Base-by-base conservation (phyloP, 2,113 vertebrate genomes). In the Bothrops jararaca region DNA sequence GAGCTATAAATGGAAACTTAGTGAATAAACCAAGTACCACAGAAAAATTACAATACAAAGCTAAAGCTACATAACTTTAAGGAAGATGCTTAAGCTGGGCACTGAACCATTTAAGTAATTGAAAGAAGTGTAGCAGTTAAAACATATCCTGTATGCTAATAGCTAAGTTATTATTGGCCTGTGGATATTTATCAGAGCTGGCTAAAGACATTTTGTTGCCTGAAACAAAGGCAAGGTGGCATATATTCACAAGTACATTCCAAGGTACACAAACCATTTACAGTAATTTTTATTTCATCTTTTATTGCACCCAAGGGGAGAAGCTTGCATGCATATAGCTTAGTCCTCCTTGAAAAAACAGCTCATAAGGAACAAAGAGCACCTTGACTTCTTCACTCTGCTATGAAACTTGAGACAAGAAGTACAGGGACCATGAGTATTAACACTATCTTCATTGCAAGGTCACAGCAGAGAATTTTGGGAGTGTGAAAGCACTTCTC, bases 1-100 rank as follows among this genome's bases (percentile, higher is more conserved):
- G 91, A 91, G 54, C 85, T 60, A 42, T 86, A 91, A 91, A 91
- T 60, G 91, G 26, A 86, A 13, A 50, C 42, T 86, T 50, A 24
- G 85, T 60, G 91, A 86, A 60, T 60, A 58, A 91, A 91, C 53
- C 5, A 26, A n/a, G 53, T 42, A 20, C 29, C 60, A 86, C 29
- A 48, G 64, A 64, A 50, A 87, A 29, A 64, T 45, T 26, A 87
- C 56, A 58, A 56, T 23, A 50, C 53, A 60, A 86, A 60, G 15
- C 29, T 23, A 45, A 34, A 87, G 4, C 85, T 52, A 11, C 34
- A 29, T 29, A 91, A 57, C 52, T 57, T 91, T 39, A 10, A 89
- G n/a, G n/a, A 22, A 12, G 22, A 89, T 60, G 56, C 8, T 42
- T 42, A 45, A 58, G 18, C 34, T 80, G 74, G 56, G 88, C 88